A percentile compares a stretch with the other conserved stretches of the same genome.
Conservation (phyloP, 2,113 vertebrate species). For the Polyodon spathula region DNA sequence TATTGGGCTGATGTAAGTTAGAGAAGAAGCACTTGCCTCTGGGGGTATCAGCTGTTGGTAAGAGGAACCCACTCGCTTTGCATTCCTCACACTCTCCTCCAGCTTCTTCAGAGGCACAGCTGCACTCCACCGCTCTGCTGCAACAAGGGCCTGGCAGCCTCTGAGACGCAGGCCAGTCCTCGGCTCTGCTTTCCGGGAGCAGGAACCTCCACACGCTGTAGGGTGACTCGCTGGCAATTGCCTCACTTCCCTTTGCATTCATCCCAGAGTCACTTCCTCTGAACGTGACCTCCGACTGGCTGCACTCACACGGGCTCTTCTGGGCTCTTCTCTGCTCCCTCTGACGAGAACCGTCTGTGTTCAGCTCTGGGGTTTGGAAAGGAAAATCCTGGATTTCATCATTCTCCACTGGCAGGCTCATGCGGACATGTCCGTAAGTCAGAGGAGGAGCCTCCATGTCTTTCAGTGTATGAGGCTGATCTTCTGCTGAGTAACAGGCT, state of each 20-base stretch:
- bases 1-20: not conserved
- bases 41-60: not conserved
- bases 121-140: conserved; percentile 40
- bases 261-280: too few relatives aligned
- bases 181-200: not conserved
- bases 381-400: conserved; percentile 38
- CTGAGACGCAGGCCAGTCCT: not conserved
- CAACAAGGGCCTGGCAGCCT: conserved; percentile 21
- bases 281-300: conserved; percentile 55
- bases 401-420: conserved; percentile 45
- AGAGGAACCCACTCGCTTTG: conserved; percentile 29
- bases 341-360: not conserved
- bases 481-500: conserved; percentile 29
- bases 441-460: conserved; percentile 19
- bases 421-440: conserved; percentile 14
- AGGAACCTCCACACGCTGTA: not conserved
- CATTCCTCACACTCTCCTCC: conserved; percentile 33
- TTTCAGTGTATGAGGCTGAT: conserved; percentile 45
- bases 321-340: too few relatives aligned
- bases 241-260: not conserved
- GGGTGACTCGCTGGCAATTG: not conserved
- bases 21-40: not conserved
- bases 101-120: conserved; percentile 19
- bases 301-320: conserved; percentile 34
- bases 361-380: not conserved